Base-by-base conservation (phyloP, 2,113 vertebrate genomes). In the Rafetus swinhoei region DNA sequence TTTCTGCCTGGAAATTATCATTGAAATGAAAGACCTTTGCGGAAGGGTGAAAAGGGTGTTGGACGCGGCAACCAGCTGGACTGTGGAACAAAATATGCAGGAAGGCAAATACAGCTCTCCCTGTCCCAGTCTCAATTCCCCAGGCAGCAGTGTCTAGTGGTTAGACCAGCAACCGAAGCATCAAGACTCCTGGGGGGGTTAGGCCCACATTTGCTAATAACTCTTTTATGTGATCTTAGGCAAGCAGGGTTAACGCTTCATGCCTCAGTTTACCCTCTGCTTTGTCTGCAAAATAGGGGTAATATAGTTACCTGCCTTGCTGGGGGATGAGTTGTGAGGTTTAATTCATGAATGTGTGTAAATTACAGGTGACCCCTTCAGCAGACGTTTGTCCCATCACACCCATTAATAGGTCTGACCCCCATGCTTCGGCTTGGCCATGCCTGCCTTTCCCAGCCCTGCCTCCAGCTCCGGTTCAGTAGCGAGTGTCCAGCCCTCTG, bases 311-410 rank as follows among this genome's bases (percentile, higher is more conserved):
- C 2, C 2, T 7, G 0, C 15, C 54, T 81, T 1, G 9, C 25
- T 29, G 19, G 6, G 1, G 18, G 32, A 3, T 39, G 22, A 14
- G 45, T 50, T 29, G 32, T 0, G 0, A 9, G 84, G 0, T 32
- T 69, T n/a, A 69, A 69, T 69, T 32, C 62, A n/a, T 32, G 29
- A 7, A n/a, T 8, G 32, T 16, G 45, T 45, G 0, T 3, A 52
- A 24, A 1, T 19, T 0, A 0, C 9, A 12, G 1, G 0, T 4
- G 10, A 3, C 32, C 10, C 53, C 32, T 35, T 11, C 11, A 4
- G 10, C 32, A 3, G 3, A 6, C 10, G 8, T 18, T 3, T 24
- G 9, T 12, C 21, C 27, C n/a, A 2, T 4, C 35, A 18, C 3
- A n/a, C 39, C 3, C 0, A 24, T 5, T 2, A 6, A 15, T 13